Evolutionary conservation across 2,113 vertebrate species (phyloP).

Genomic region (Gorsachius goisagi): DNA sequence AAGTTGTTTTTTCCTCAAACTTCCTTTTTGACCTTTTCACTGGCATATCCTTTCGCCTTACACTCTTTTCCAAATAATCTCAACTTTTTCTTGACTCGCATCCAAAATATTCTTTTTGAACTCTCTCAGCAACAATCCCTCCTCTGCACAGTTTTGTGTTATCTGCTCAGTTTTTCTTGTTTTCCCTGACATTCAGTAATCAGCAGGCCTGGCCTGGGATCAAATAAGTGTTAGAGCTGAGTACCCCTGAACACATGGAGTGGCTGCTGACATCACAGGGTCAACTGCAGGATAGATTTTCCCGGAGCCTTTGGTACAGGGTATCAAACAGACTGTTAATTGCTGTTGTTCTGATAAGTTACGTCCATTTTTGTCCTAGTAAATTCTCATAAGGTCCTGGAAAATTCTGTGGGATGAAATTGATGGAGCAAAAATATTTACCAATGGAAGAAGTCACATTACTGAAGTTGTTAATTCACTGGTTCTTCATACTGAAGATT

Average conservation of each 20-base stretch:
- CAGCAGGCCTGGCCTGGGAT: constrained; percentile 49
- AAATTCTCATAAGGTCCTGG: background rate
- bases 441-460: background rate
- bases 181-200: constrained; percentile 56
- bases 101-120: constrained; percentile 66
- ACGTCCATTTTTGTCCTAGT: background rate
- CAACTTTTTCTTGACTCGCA: constrained; percentile 27
- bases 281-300: constrained; percentile 11
- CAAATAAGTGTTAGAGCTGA: constrained; percentile 16
- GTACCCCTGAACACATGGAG: background rate
- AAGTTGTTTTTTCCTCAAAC: constrained; percentile 27
- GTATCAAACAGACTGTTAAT: background rate
- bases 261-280: constrained; percentile 32
- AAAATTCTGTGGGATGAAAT: background rate
- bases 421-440: background rate
- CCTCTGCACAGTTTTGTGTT: constrained; percentile 9
- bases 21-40: constrained; percentile 47
- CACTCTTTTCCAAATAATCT: constrained; percentile 41
- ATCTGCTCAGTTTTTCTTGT: constrained; percentile 53
- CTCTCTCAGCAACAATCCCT: constrained; percentile 30
- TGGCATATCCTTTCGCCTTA: background rate
- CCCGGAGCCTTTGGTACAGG: background rate
- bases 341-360: background rate
- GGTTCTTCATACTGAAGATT: background rate
- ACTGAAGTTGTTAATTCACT: background rate